Conservation (phyloP, 2,797 vertebrate species). For the Sandelia bainsii region DNA sequence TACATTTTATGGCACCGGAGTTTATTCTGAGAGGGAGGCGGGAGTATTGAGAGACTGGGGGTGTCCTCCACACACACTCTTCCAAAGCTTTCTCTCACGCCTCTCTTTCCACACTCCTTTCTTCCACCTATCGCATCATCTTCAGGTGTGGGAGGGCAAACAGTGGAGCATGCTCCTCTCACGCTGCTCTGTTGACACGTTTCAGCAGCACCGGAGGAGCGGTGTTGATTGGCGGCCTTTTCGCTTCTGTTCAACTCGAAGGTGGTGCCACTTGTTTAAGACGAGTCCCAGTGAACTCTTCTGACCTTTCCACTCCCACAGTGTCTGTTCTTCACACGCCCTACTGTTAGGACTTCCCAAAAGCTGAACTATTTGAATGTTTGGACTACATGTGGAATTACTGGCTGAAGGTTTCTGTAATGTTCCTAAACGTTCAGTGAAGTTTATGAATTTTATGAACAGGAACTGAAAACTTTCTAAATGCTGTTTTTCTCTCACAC, state of each 20-base stretch:
- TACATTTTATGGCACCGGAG: conserved; percentile 70
- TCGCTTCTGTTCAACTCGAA: conserved; percentile 19
- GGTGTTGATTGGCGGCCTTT: conserved; percentile 30
- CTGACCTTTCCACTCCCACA: conserved; percentile 41
- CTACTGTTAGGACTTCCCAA: conserved; percentile 20
- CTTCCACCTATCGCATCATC: conserved; percentile 38
- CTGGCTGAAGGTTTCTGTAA: conserved; percentile 8
- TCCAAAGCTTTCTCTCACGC: conserved; percentile 14
- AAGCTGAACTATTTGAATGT: conserved; percentile 16
- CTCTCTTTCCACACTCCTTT: background rate
- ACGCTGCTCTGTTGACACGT: conserved; percentile 63
- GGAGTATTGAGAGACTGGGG: background rate
- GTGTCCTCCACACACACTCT: background rate
- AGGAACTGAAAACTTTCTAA: background rate
- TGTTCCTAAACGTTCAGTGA: conserved; percentile 22
- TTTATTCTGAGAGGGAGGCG: conserved; percentile 51
- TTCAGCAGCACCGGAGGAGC: conserved; percentile 35
- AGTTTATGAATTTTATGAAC: too few species aligned
- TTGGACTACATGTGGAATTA: background rate
- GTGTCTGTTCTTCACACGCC: conserved; percentile 31
- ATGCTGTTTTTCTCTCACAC: background rate
- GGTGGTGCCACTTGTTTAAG: conserved; percentile 37
- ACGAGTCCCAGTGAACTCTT: conserved; percentile 38
- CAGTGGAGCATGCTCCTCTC: conserved; percentile 50
- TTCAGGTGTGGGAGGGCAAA: conserved; percentile 70